Base-by-base conservation (phyloP, 2,113 vertebrate species). In the Pelusios castaneus region DNA sequence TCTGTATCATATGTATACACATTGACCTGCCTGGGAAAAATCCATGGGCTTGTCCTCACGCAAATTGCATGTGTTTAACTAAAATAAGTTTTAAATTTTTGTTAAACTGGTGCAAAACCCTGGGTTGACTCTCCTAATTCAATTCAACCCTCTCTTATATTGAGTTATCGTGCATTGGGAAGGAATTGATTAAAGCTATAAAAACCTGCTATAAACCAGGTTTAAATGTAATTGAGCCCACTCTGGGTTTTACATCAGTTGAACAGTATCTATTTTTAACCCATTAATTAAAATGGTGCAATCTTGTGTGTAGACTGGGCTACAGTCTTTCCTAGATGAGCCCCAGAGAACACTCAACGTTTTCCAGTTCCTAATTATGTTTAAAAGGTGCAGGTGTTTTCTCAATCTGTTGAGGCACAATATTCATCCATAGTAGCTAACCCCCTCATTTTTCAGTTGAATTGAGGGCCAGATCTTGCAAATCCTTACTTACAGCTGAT, bases 1-100 rank as follows among this genome's bases (percentile, higher is more conserved):
- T 58, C 55, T 58, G 5, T 58, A 29, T 58, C 56, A 58, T 12
- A 19, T 54, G 29, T 1, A 2, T 1, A 13, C 3, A 58, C 10
- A 2, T 24, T 70, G 6, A 25, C 17, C 4, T 14, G 4, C 34
- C 43, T 3, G 2, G 43, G 31, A 17, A 82, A 89, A 10, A 41
- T 14, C 24, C 0, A 0, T 0, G 1, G 49, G 17, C 1, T 4
- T 11, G 16, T 24, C 21, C 83, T 83, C 83, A 34, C 1, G 0
- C 0, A 5, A 8, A 14, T 52, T 79, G 5, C 13, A 4, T 82
- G 85, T 41, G 41, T 80, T 91, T 22, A n/a, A 13, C 56, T 4
- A 56, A 43, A 88, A 82, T 31, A 2, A 2, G 29, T 76, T 79
- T 77, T 45, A 8, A 78, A 51, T 49, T 85, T 81, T 38, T 76